Conservation (phyloP, 2,888 invertebrate genomes). For the Hemaris fuciformis region DNA sequence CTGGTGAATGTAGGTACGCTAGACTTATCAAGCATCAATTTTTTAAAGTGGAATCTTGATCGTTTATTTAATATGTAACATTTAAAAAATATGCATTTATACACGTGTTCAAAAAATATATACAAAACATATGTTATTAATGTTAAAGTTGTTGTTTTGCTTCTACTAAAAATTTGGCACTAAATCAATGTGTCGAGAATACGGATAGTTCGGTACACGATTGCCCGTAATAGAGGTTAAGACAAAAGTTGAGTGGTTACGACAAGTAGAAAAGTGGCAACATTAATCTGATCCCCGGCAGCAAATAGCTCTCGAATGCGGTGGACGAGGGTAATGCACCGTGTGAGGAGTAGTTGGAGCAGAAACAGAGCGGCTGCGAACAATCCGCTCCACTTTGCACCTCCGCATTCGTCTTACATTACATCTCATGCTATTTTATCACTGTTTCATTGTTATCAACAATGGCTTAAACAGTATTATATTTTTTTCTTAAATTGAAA, state of each 20-base stretch:
- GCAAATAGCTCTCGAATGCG: constrained; percentile 75
- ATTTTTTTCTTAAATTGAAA: too few species aligned
- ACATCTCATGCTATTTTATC: too few species aligned
- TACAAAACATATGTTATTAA: neutral
- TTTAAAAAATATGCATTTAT: too few species aligned
- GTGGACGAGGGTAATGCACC: constrained; percentile 76
- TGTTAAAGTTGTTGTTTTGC: neutral
- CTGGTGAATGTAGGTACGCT: too few species aligned
- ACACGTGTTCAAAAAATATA: too few species aligned
- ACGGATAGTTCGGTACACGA: constrained; percentile 27
- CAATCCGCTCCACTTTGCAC: constrained; percentile 38
- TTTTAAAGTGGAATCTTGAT: too few species aligned
- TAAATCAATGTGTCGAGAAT: neutral
- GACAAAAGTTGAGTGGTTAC: constrained; percentile 52
- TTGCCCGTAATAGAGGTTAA: constrained; percentile 26
- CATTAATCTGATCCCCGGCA: constrained; percentile 77
- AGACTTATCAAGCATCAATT: too few species aligned
- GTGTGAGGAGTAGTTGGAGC: constrained; percentile 67
- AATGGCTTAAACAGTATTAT: too few species aligned
- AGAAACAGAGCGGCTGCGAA: constrained; percentile 62
- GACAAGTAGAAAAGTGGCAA: constrained; percentile 77
- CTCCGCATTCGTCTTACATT: neutral
- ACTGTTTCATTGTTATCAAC: too few species aligned
- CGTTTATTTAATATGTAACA: too few species aligned
- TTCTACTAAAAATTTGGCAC: neutral